A percentile compares a stretch with the other conserved stretches of the same genome.
Conservation (phyloP, 2,113 vertebrate genomes). For the Bungarus multicinctus region DNA sequence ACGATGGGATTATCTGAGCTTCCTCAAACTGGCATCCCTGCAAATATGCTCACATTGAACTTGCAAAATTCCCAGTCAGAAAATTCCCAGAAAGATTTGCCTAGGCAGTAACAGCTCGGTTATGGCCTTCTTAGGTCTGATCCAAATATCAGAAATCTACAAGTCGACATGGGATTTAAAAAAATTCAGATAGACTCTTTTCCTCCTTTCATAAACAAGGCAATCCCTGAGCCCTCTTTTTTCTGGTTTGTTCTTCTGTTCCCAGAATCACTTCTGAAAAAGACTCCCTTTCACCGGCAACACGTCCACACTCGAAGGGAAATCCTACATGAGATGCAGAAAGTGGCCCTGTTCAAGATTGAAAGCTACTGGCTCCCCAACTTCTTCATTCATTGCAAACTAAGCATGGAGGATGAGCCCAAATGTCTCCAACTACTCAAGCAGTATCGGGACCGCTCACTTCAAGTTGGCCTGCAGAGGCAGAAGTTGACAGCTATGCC, state of each 20-base stretch:
- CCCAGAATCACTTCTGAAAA: slow-evolving; percentile 56
- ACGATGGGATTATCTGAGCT: background rate
- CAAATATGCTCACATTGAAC: background rate
- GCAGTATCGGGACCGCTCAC: slow-evolving; percentile 53
- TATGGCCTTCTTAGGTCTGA: background rate
- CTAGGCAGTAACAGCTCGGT: background rate
- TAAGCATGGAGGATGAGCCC: slow-evolving; percentile 51
- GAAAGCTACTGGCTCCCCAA: slow-evolving; percentile 76
- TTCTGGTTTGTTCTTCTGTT: background rate
- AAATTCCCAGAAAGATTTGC: background rate
- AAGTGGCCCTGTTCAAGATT: slow-evolving; percentile 59
- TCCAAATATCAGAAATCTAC: background rate
- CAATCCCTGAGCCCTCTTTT: background rate
- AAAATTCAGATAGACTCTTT: background rate
- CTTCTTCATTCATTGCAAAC: slow-evolving; percentile 68
- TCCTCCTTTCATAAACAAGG: background rate
- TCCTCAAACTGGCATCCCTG: background rate
- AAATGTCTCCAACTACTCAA: slow-evolving; percentile 55
- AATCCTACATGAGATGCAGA: slow-evolving; percentile 67
- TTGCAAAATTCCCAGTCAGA: background rate
- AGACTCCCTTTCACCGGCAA: slow-evolving; percentile 45
- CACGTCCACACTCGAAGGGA: slow-evolving; percentile 57
- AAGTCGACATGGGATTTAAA: background rate
- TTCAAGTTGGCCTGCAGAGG: background rate
- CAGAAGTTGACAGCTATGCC: background rate